Evolutionary conservation across 2,797 vertebrate species (phyloP).

Genomic region (Tangara arthus): DNA sequence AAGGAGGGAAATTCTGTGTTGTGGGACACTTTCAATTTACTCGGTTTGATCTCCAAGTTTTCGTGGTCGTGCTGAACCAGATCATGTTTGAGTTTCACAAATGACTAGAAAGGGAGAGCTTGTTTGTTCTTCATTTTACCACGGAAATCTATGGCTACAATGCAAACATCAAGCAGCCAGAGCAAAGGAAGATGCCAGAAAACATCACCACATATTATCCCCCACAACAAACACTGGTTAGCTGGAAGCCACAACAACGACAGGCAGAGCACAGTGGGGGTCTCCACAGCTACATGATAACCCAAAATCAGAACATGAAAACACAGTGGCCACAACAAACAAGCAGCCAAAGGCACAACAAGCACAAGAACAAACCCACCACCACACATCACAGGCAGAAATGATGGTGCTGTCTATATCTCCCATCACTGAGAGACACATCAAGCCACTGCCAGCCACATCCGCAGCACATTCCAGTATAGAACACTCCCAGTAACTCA

Average conservation of each 20-base stretch:
- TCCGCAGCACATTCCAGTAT: background rate
- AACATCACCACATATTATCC: constrained; percentile 17
- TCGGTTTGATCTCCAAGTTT: constrained; percentile 42
- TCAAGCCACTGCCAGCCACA: background rate
- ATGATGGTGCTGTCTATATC: background rate
- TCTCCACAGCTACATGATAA: constrained; percentile 20
- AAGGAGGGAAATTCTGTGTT: constrained; percentile 42
- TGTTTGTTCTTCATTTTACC: constrained; percentile 2
- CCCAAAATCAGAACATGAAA: constrained; percentile 20
- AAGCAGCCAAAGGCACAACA: background rate
- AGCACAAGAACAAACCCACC: background rate
- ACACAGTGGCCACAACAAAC: constrained; percentile 37
- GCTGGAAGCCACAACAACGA: constrained; percentile 46
- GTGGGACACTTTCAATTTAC: constrained; percentile 47
- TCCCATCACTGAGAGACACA: background rate
- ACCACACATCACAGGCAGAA: background rate
- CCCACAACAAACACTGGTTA: constrained; percentile 63
- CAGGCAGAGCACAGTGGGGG: background rate
- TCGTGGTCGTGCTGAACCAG: constrained; percentile 43
- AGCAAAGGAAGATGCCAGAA: constrained; percentile 33
- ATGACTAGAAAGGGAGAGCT: constrained; percentile 35
- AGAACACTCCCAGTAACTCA: background rate
- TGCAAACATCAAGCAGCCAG: constrained; percentile 46
- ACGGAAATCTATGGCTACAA: constrained; percentile 19
- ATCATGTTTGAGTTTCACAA: constrained; percentile 41